Evolutionary conservation across 2,113 vertebrate genomes (phyloP).

Genomic region (Numenius arquata): DNA sequence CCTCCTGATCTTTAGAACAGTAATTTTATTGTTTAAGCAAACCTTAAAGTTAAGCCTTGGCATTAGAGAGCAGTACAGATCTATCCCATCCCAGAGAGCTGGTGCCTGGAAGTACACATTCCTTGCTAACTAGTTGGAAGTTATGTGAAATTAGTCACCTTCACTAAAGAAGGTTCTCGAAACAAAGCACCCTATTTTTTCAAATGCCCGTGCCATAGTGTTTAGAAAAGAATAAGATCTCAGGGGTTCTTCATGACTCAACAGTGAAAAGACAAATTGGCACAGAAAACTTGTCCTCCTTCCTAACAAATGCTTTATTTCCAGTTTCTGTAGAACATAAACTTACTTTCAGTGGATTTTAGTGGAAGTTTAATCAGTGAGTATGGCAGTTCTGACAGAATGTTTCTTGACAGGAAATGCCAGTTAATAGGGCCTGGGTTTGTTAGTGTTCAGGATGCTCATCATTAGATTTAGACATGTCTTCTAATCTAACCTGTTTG

Average conservation of each 20-base stretch:
- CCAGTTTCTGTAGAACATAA: not conserved
- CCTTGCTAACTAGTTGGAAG: not conserved
- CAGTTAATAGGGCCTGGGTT: not conserved
- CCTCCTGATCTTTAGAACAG: not conserved
- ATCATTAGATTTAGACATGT: not conserved
- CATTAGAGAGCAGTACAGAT: not conserved
- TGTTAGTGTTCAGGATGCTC: not conserved
- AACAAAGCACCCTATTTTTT: not conserved
- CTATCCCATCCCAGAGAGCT: not conserved
- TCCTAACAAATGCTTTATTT: not conserved
- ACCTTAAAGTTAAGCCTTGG: not conserved
- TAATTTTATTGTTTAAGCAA: not conserved
- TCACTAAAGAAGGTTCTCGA: not conserved
- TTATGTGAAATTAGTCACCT: not conserved
- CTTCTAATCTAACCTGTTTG: not conserved
- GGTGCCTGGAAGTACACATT: not conserved
- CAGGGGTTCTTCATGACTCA: not conserved
- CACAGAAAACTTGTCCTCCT: not conserved
- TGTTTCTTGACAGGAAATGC: not conserved
- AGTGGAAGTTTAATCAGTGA: not conserved
- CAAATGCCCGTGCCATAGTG: fast-evolving
- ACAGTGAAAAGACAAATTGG: not conserved
- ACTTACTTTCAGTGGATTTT: not conserved
- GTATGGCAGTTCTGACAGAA: not conserved
- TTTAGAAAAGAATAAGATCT: not conserved